Base-by-base conservation (phyloP, 64 coral and sea anemone species). In the Actinia tenebrosa region DNA sequence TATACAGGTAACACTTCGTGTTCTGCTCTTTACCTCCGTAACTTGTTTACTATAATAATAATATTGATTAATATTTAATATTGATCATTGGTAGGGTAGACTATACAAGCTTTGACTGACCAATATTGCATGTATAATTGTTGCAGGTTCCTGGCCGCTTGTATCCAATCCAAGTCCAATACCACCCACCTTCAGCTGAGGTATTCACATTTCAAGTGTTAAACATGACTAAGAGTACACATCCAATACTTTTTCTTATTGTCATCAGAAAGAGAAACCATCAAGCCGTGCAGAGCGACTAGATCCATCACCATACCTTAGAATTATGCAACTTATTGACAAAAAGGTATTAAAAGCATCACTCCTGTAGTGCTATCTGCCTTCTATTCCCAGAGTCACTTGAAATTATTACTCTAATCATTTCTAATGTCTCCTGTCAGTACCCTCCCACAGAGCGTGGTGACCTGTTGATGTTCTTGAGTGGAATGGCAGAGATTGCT, bases 401-500 rank as follows among this genome's bases (percentile, higher is more conserved):
- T 58, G 2, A 58, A 50, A 4, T 50, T 50, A 50, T 50, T 50
- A 50, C 5, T 13, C 15, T 58, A 58, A 58, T 58, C 56, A 58
- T 58, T 58, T 2, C 56, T 16, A 58, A 58, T 58, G 7, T 64
- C 75, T 84, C 83, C n/a, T 5, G 43, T 19, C 50, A 98, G 96
- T 98, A 95, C 52, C 85, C 92, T 14, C 78, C 93, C 44, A 90
- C 83, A n/a, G 96, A 98, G 43, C 87, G 96, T 23, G 96, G 96
- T 4, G 96, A 98, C 71, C 60, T 98, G 19, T 62, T 98, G 27
- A 95, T 98, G 62, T 98, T 98, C 45, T 88, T 92, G 43, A 98
- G 96, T 95, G 96, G 96, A 45, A 98, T 98, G 96, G 87, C 96
- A 3, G 96, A 98, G 84, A 98, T 98, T 46, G 88, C 96, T 44